Evolutionary conservation across 2,888 invertebrate genomes (phyloP).

Genomic region (Oscheius sp.): DNA sequence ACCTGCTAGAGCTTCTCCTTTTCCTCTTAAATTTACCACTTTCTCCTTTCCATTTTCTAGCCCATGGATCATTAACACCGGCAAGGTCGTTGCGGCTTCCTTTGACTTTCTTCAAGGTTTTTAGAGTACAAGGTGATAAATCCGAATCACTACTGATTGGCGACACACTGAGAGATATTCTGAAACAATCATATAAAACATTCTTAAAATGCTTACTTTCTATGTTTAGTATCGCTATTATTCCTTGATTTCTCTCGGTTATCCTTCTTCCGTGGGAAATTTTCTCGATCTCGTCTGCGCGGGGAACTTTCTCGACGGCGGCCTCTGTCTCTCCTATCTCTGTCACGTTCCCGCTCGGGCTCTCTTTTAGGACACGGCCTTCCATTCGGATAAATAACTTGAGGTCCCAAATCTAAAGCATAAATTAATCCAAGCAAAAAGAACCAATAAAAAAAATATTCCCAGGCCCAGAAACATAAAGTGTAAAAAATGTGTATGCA

Average conservation of each 20-base stretch:
- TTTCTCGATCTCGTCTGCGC: slow-evolving; percentile 6
- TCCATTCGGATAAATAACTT: slow-evolving; percentile 47
- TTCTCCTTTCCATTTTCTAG: background rate
- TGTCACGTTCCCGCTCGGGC: background rate
- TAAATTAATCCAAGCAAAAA: background rate
- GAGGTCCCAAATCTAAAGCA: slow-evolving; percentile 48
- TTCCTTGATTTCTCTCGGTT: background rate
- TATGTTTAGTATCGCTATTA: background rate
- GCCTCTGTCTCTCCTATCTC: slow-evolving; percentile 20
- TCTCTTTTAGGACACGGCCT: slow-evolving; percentile 20
- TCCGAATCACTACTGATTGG: slow-evolving; percentile 52
- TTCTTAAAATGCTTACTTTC: no score
- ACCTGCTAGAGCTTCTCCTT: slow-evolving; percentile 15
- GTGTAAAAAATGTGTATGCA: slow-evolving; percentile 1
- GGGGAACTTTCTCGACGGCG: slow-evolving; percentile 9
- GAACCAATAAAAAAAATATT: background rate
- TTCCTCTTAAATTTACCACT: background rate
- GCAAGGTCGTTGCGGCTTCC: background rate
- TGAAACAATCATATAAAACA: background rate
- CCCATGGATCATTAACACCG: slow-evolving; percentile 30
- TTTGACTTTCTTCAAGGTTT: background rate
- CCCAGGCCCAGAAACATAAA: slow-evolving; percentile 5
- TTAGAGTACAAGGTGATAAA: background rate
- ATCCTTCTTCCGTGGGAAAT: background rate
- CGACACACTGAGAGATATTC: slow-evolving; percentile 12